Base-by-base conservation (phyloP, 2,797 vertebrate genomes). In the Malacoraja senta region DNA sequence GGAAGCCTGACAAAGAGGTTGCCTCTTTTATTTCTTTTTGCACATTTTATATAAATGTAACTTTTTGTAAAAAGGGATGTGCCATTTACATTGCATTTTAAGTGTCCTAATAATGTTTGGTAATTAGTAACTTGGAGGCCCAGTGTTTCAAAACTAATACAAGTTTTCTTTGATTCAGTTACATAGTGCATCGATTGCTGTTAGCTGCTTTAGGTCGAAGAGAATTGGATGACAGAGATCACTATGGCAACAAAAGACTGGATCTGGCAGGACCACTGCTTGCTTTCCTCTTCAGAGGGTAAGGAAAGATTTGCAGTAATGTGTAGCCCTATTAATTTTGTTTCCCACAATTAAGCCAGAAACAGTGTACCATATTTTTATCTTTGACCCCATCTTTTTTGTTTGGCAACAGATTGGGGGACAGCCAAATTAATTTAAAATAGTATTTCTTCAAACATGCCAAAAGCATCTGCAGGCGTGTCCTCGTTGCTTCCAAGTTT, bases 191-290 rank as follows among this genome's bases (percentile, higher is more conserved):
- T 94, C 96, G 99, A 94, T 94, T 99, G 93, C 96, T 99, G 93
- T 95, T 99, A 13, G 98, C 99, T 10, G 99, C 99, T 71, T 96
- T 99, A 44, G 99, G 98, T 71, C 97, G 98, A 94, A 96, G 98
- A 94, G 99, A 99, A 95, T 96, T 99, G 65, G 99, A 99, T 58
- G 99, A 99, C 97, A 96, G 98, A 96, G 99, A 99, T 98, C 98
- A 99, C 95, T 99, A 99, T 35, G 99, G 99, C 94, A 99, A 99
- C 96, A 99, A 99, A 96, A 98, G 99, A 94, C 95, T 99, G 95
- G 99, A 99, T 96, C 97, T 99, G 53, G 99, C 98, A 0, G 99
- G 99, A 21, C 99, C 99, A 0, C 95, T 99, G 0, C 94, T 99
- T 94, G 99, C 99, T 1, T 99, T 99, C 95, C 96, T 99, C 53